Base-by-base conservation (phyloP, 2,797 vertebrate genomes). In the Chelon labrosus region DNA sequence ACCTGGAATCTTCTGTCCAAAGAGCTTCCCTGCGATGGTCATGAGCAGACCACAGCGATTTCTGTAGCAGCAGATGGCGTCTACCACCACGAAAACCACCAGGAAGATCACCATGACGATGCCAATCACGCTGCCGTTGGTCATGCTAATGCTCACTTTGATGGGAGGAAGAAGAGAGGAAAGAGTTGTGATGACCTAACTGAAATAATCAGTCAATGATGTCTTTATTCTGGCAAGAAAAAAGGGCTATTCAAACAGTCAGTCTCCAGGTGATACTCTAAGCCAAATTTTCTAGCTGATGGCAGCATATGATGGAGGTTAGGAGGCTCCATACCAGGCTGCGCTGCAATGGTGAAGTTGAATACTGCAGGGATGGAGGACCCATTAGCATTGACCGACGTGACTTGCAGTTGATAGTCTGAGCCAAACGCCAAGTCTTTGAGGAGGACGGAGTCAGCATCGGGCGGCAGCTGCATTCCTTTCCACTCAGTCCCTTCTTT, bases 41-140 rank as follows among this genome's bases (percentile, higher is more conserved):
- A 95, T 96, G 69, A 96, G 90, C 35, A 96, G 83, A 17, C 95
- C 95, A 1, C 95, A 95, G 52, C 70, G 92, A 10, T 94, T 95
- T 65, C 82, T 94, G 56, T 95, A 95, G 85, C 94, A 96, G 79
- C 95, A 96, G 60, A 91, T 93, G 57, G 88, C 92, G 31, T 96
- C 95, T 1, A 96, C 91, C 1, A 83, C 88, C 10, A 96, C 50
- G 76, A 96, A 88, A 11, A 95, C 76, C 76, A 94, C 22, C 79
- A 96, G 61, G 73, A 96, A 93, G 73, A 96, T 89, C 57, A 95
- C 20, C 72, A 96, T 89, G 37, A 96, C 90, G 1, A 96, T 93
- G 46, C 90, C 94, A 8, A 91, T 86, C 53, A 96, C 88, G 1
- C 67, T 88, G 25, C 94, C 95, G 82, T 93, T 95, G 35, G 94